These are phyloP conservation scores for Drosophila paucipuncta DNA, from an alignment of 2,888 invertebrate species.

Conservation along the genomic window DNA sequence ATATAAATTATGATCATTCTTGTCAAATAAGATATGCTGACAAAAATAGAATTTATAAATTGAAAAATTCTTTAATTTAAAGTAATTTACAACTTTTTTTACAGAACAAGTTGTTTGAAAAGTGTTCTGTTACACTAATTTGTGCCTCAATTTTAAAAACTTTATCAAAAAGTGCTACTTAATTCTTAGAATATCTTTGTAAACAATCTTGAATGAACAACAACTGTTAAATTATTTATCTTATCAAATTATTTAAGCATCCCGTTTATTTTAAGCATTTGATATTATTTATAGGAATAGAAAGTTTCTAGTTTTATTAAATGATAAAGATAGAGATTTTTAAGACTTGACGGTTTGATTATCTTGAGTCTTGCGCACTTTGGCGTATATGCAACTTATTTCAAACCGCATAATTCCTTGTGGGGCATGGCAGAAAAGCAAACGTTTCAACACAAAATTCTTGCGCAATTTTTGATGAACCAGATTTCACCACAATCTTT, in stretches of 20 bases:
- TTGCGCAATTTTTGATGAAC: neutral
- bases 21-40: neutral
- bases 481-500: neutral
- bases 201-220: neutral
- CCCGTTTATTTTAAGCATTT: neutral
- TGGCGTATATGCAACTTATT: neutral
- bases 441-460: neutral
- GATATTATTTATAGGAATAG: neutral
- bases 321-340: neutral
- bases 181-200: neutral
- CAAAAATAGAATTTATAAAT: no score
- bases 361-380: neutral
- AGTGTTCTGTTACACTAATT: neutral
- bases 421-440: neutral
- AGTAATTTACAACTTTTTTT: neutral
- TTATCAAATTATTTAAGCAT: neutral
- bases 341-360: neutral
- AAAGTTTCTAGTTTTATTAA: neutral
- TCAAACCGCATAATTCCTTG: neutral
- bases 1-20: neutral
- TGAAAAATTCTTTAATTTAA: neutral
- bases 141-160: neutral
- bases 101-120: neutral
- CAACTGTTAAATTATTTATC: neutral
- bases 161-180: neutral